A percentile compares a stretch with the other conserved stretches of the same genome.
These are phyloP conservation scores for Sebastes trivittatus DNA, from an alignment of 2,797 vertebrate genomes.

Conservation along the genomic window DNA sequence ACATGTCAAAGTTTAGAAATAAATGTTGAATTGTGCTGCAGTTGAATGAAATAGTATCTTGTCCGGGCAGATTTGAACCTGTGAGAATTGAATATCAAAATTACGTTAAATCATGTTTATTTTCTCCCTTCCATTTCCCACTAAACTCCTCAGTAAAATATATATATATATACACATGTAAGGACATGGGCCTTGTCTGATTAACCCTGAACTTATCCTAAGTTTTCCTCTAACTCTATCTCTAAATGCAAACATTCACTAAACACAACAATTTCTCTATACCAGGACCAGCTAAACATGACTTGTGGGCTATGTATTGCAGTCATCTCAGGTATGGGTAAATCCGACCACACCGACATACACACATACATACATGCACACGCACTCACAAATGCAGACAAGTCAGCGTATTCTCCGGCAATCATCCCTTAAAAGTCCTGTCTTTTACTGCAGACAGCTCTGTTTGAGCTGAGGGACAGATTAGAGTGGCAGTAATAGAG, in stretches of 20 bases:
- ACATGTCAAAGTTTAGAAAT: conserved; percentile 4
- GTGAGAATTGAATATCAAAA: not conserved
- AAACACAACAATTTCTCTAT: not conserved
- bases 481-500: conserved; percentile 34
- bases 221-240: not conserved
- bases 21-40: conserved; percentile 14
- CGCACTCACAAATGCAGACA: not conserved
- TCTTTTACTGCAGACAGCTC: conserved; percentile 7
- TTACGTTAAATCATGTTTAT: not conserved
- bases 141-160: not conserved
- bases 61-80: not conserved
- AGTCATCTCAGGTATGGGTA: not conserved
- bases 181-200: not conserved
- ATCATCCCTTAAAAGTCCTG: conserved; percentile 20
- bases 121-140: not conserved
- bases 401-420: not conserved
- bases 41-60: not conserved
- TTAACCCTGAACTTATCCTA: not conserved
- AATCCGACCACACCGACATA: not conserved
- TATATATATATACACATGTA: not conserved
- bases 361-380: not conserved
- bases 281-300: not conserved
- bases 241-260: not conserved
- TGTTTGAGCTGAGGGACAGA: conserved; percentile 20
- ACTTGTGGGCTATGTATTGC: not conserved